A percentile compares a stretch with the other conserved stretches of the same genome.
Evolutionary conservation across 2,797 vertebrate species (phyloP).

Genomic region (Sebastes trivittatus): DNA sequence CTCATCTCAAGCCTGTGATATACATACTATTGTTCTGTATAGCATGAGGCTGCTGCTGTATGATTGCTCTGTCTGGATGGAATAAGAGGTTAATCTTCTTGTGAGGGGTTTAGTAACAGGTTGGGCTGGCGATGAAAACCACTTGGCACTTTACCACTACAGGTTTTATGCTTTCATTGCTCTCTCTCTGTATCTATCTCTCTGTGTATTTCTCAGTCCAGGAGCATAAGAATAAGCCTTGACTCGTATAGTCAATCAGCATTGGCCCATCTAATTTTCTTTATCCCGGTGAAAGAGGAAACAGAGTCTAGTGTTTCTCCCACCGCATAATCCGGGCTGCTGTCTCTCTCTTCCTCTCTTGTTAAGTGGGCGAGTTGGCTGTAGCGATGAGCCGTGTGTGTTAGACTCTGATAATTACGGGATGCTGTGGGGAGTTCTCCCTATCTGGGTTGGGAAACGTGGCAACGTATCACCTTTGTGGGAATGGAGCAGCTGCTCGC

Average conservation of each 20-base stretch:
- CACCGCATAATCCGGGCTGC: conserved; percentile 1
- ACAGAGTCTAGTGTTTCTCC: conserved; percentile 8
- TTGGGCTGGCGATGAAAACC: conserved; percentile 37
- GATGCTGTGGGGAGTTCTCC: conserved; percentile 45
- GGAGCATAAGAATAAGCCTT: neutral
- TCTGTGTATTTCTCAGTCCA: neutral
- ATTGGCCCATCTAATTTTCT: conserved; percentile 13
- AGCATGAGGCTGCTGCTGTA: conserved; percentile 12
- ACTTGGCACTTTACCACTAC: conserved; percentile 24
- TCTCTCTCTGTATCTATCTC: neutral
- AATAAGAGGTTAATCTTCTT: conserved; percentile 52
- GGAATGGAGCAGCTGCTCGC: conserved; percentile 48
- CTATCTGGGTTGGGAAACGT: conserved; percentile 45
- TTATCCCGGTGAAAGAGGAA: conserved; percentile 9
- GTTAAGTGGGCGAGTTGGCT: conserved; percentile 32
- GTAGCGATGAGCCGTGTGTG: conserved; percentile 18
- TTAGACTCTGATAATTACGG: conserved; percentile 53
- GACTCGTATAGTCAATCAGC: conserved; percentile 3
- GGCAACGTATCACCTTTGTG: conserved; percentile 52
- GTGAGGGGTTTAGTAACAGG: conserved; percentile 49
- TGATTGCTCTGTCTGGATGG: conserved; percentile 34
- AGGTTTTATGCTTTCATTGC: conserved; percentile 1
- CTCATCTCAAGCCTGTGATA: conserved; percentile 31
- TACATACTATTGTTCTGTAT: conserved; percentile 31
- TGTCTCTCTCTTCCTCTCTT: neutral